These are phyloP conservation scores for Spodoptera frugiperda DNA, from an alignment of 1,140 invertebrate genomes.

Conservation along the genomic window DNA sequence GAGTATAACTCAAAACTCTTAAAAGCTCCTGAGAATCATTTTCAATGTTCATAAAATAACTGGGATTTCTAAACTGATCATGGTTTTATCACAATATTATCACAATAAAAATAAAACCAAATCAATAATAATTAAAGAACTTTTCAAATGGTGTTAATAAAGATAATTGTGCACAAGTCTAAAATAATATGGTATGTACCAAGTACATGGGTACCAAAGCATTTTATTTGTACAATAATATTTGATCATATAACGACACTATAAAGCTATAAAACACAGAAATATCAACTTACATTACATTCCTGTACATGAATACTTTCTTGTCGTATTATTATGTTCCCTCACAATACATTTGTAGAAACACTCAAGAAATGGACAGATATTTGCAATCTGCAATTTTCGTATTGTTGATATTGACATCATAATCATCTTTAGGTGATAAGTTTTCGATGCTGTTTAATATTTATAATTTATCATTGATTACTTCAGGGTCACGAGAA, in stretches of 20 bases:
- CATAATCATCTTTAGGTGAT: background rate
- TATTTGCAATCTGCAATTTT: background rate
- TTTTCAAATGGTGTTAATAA: constrained; percentile 4
- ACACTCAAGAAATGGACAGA: constrained; percentile 28
- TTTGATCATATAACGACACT: constrained; percentile 39
- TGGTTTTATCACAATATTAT: constrained; percentile 52
- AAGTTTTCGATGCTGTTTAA: constrained; percentile 9
- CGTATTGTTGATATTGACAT: background rate
- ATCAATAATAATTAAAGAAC: background rate
- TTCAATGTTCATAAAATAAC: constrained; percentile 35
- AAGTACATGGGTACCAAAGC: constrained; percentile 38
- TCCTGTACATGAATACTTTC: constrained; percentile 44
- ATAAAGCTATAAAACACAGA: constrained; percentile 46
- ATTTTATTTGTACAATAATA: constrained; percentile 38
- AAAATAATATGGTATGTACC: constrained; percentile 35
- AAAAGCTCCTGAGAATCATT: constrained; percentile 35
- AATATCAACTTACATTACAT: constrained; percentile 43
- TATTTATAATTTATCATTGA: background rate
- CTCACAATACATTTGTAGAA: constrained; percentile 52
- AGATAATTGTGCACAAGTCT: constrained; percentile 29
- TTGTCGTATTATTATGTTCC: constrained; percentile 43
- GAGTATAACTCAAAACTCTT: constrained; percentile 20
- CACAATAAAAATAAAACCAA: constrained; percentile 47
- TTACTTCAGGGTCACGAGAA: constrained; percentile 28
- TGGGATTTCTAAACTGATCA: constrained; percentile 24